Evolutionary conservation across 2,888 invertebrate genomes (phyloP), one percentile per base, ranked within the genome.

Genomic region (Cordilura impudica): DNA sequence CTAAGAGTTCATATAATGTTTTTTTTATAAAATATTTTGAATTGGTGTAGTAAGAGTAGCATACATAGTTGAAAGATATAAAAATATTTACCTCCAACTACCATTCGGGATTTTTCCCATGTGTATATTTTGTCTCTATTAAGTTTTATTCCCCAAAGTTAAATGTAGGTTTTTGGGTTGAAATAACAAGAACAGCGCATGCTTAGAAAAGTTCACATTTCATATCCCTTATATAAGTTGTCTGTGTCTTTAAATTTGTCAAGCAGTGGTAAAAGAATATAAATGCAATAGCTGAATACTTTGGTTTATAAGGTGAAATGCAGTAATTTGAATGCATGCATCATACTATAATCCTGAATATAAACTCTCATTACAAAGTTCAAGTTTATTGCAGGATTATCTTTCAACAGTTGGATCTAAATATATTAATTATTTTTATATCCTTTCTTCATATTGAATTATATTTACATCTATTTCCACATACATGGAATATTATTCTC

Each of bases 291-390:
- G 1, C 18, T 29, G 54, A 12, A 54, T 31, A 4, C 12, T 31
- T 54, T 54, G 31, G 54, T 54, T 19, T 56, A 35, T 18, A 54
- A 18, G 54, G 54, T 54, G 18, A 54, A 56, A 56, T 19, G 35
- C 12, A 56, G 35, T 16, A 18, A 54, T 31, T 54, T 54, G 12
- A 54, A 18, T 56, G 35, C 56, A 21, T 35, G 19, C 35, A 35
- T 35, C 35, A 31, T 56, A 14, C 19, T n/a, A n/a, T n/a, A n/a
- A n/a, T n/a, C 18, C 19, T 56, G 4, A 6, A 35, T 12, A n/a
- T n/a, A 39, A n/a, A 26, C 26, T 3, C 26, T n/a, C n/a, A n/a
- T n/a, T n/a, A n/a, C n/a, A n/a, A n/a, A n/a, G 26, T 26, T 26
- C 26, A 26, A 4, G 26, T 26, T 26, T 6, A 26, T 26, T n/a